A percentile compares a stretch with the other conserved stretches of the same genome.
Evolutionary conservation across 2,888 invertebrate species (phyloP).

Genomic region (Hirtodrosophila cameraria): DNA sequence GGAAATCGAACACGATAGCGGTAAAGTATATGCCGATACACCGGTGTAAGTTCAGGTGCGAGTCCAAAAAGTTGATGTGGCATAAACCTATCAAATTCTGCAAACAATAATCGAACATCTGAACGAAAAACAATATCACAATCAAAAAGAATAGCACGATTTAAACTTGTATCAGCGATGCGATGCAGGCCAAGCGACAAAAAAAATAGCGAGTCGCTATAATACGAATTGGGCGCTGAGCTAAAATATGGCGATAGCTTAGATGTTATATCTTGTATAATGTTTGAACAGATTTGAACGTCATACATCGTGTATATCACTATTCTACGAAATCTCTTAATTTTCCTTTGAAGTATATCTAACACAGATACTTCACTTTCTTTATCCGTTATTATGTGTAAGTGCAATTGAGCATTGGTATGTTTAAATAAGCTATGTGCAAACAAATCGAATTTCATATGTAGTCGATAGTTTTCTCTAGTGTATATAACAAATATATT

Average conservation of each 20-base stretch:
- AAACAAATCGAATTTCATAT: conserved; percentile 83
- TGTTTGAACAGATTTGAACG: conserved; percentile 86
- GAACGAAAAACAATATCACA: conserved; percentile 90
- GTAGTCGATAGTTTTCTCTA: conserved; percentile 82
- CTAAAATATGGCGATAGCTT: conserved; percentile 90
- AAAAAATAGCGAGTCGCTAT: conserved; percentile 91
- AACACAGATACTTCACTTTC: conserved; percentile 86
- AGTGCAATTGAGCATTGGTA: conserved; percentile 85
- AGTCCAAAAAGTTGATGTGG: conserved; percentile 88
- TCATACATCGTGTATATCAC: conserved; percentile 86
- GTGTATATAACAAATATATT: conserved; percentile 84
- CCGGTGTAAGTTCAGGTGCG: conserved; percentile 90
- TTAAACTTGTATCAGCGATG: conserved; percentile 87
- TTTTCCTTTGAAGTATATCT: conserved; percentile 84
- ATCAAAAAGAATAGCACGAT: conserved; percentile 89
- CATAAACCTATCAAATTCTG: conserved; percentile 88
- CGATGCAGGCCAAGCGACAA: conserved; percentile 90
- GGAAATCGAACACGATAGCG: conserved; percentile 88
- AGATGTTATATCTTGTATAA: conserved; percentile 87
- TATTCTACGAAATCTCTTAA: conserved; percentile 83
- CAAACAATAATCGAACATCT: conserved; percentile 88
- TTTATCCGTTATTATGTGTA: conserved; percentile 87
- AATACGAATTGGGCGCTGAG: conserved; percentile 89
- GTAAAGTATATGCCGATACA: conserved; percentile 90
- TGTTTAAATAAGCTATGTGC: conserved; percentile 82